A percentile compares a stretch with the other conserved stretches of the same genome.
Conservation (phyloP, 2,888 invertebrate species). For the Tipula lateralis region DNA sequence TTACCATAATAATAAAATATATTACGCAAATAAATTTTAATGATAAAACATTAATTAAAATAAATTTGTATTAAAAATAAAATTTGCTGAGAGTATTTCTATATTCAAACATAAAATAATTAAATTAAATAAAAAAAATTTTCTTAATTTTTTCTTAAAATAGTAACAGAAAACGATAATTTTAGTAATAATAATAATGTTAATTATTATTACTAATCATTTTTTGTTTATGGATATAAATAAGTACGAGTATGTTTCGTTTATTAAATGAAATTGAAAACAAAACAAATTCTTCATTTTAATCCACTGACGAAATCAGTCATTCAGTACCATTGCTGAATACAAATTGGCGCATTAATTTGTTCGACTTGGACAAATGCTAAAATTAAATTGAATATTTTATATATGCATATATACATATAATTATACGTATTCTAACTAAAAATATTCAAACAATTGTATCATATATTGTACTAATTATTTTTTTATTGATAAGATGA, state of each 20-base stretch:
- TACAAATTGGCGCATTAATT: not conserved
- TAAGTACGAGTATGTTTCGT: not conserved
- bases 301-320: not conserved
- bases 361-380: not conserved
- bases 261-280: not conserved
- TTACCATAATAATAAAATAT: not conserved
- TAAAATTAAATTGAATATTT: slow-evolving; percentile 41
- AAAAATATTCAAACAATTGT: too few species aligned
- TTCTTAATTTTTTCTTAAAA: not conserved
- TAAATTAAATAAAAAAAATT: not conserved
- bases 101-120: not conserved
- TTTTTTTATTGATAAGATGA: too few species aligned
- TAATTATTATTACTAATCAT: not conserved
- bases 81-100: not conserved
- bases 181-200: not conserved
- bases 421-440: too few species aligned
- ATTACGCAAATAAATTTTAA: not conserved
- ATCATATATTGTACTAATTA: too few species aligned
- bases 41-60: not conserved
- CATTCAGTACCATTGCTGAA: not conserved
- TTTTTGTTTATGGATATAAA: not conserved
- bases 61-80: not conserved
- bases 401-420: too few species aligned
- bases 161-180: not conserved
- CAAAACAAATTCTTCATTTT: not conserved